Conservation (phyloP, 2,888 invertebrate genomes). For the Camptogramma bilineatum region DNA sequence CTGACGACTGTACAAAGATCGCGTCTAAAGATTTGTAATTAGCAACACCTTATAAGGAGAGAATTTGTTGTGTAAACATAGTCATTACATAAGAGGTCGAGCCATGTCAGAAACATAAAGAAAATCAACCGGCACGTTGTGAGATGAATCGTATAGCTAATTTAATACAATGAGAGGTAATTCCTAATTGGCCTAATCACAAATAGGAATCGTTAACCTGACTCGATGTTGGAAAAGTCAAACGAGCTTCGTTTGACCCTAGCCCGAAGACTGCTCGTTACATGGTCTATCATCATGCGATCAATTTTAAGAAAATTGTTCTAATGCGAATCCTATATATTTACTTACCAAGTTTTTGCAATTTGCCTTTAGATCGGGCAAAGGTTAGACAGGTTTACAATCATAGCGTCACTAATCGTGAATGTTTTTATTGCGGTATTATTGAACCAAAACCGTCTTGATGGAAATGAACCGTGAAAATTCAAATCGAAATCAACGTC, state of each 20-base stretch:
- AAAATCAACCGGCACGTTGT: slow-evolving; percentile 30
- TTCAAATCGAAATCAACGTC: slow-evolving; percentile 24
- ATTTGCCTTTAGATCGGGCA: slow-evolving; percentile 33
- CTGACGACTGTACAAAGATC: slow-evolving; percentile 38
- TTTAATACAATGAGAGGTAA: slow-evolving; percentile 46
- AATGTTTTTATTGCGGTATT: slow-evolving; percentile 36
- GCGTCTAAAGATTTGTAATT: slow-evolving; percentile 43
- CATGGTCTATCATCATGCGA: slow-evolving; percentile 40
- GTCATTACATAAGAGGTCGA: slow-evolving; percentile 40
- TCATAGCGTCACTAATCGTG: slow-evolving; percentile 31
- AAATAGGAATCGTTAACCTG: slow-evolving; percentile 51
- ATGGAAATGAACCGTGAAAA: slow-evolving; percentile 31
- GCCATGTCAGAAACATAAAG: slow-evolving; percentile 39
- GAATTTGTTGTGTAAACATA: slow-evolving; percentile 44
- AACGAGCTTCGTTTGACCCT: slow-evolving; percentile 48
- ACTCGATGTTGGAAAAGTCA: slow-evolving; percentile 49
- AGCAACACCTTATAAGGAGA: slow-evolving; percentile 41
- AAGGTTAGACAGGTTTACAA: slow-evolving; percentile 41
- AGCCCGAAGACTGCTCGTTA: slow-evolving; percentile 44
- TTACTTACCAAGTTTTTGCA: slow-evolving; percentile 33
- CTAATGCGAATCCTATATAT: slow-evolving; percentile 40
- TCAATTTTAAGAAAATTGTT: slow-evolving; percentile 43
- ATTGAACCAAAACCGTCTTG: slow-evolving; percentile 34
- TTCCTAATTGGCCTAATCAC: slow-evolving; percentile 51
- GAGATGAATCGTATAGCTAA: slow-evolving; percentile 33